Base-by-base conservation (phyloP, 2,113 vertebrate species). In the Mohoua ochrocephala region DNA sequence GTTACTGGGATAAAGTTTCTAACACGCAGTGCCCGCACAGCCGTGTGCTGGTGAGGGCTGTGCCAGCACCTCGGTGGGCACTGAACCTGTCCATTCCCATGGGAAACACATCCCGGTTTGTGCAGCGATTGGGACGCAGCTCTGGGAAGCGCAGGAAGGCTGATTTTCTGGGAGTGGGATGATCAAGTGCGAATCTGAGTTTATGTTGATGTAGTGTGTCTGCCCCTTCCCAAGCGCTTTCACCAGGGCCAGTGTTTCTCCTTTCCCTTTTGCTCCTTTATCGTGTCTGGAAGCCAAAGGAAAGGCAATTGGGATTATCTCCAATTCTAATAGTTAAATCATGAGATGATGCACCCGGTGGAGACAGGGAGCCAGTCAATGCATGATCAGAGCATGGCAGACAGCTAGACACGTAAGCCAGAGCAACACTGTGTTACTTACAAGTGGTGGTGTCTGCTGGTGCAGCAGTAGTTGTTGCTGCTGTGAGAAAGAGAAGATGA, bases 21-120 rank as follows among this genome's bases (percentile, higher is more conserved):
- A 6, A 15, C 3, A 0, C 1, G 3, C n/a, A 4, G n/a, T 5
- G 37, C 33, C 77, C 1, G 0, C 14, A 8, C 60, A 20, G 44
- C 39, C 0, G 0, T 13, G 35, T 7, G 14, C 42, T 42, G 59
- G 10, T 1, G 28, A 30, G 61, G 54, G 42, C 70, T 12, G 11
- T 35, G 70, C 78, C 59, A 63, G 11, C 7, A 1, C 47, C 49
- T 28, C 3, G 1, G 23, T 5, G 13, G 73, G 47, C 15, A 11
- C 6, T 56, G 53, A 15, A 9, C 24, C 24, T 35, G 42, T 1
- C 35, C 4, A 1, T 8, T 65, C 18, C 64, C 28, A 0, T 2
- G 54, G 68, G 17, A 61, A 35, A 19, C 12, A 18, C 47, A 24
- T 28, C 65, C 35, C 15, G 20, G 50, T 1, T 4, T 5, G 50